Conservation (phyloP, 2,888 invertebrate species). For the Drosophila fungiperda region DNA sequence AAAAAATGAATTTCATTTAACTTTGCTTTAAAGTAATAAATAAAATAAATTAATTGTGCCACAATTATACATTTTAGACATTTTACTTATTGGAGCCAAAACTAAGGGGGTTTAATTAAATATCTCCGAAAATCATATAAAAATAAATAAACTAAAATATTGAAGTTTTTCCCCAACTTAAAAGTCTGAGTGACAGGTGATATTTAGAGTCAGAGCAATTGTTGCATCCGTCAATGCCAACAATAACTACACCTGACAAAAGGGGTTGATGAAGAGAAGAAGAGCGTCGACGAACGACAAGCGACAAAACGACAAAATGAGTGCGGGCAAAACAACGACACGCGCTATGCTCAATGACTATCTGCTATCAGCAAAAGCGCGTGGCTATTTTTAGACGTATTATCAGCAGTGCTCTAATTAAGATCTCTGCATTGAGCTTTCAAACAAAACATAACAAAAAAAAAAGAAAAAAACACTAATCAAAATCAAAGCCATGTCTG, state of each 20-base stretch:
- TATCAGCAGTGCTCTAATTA: slow-evolving; percentile 77
- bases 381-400: slow-evolving; percentile 68
- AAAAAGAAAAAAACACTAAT: slow-evolving; percentile 34
- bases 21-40: background rate
- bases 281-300: background rate
- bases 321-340: slow-evolving; percentile 41
- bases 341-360: slow-evolving; percentile 37
- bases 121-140: background rate
- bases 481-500: slow-evolving; percentile 45
- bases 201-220: background rate
- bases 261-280: background rate
- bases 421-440: slow-evolving; percentile 70
- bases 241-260: background rate
- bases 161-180: background rate
- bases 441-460: slow-evolving; percentile 43
- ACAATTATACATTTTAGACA: background rate
- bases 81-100: background rate
- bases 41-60: background rate
- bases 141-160: background rate
- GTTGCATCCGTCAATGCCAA: background rate
- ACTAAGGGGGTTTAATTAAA: background rate
- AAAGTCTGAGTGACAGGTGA: background rate
- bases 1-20: background rate
- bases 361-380: slow-evolving; percentile 65
- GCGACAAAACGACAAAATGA: slow-evolving; percentile 6